Base-by-base conservation (phyloP, 1,140 invertebrate species). In the Zaprionus tsacasi region DNA sequence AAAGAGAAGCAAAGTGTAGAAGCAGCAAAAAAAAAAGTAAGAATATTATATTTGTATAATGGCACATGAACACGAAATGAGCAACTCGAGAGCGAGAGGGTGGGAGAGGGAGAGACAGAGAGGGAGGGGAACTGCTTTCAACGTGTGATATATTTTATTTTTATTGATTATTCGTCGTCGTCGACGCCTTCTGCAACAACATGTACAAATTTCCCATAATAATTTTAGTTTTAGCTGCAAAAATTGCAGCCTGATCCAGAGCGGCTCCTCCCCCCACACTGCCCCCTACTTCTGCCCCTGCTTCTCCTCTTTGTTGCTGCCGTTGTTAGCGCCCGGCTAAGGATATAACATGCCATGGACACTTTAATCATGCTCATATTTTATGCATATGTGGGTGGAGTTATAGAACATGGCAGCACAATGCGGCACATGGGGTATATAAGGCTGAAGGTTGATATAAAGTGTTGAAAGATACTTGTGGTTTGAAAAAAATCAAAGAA, bases 11-110 rank as follows among this genome's bases (percentile, higher is more conserved):
- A 45, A 60, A 50, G 68, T 43, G 48, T 48, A 45, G 27, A 30
- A 30, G 27, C 1, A 30, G 52, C 35, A 63, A 61, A 40, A 58
- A 63, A 63, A 50, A 66, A 65, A 60, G 61, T 66, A 81, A 73
- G 83, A 88, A 88, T 88, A 88, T 88, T 87, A 87, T 88, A 89
- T 87, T 88, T 88, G 83, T 88, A 88, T 88, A 88, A 88, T 88
- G 80, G 83, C 85, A 89, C 85, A 88, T 88, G 80, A 88, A 88
- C 83, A 88, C 83, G 83, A 88, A 88, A 89, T 88, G 83, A 88
- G 78, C 85, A 88, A 55, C 81, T 56, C 38, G 60, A 50, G 5
- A 60, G 40, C 27, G 70, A 60, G 52, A 59, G 43, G 59, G 59
- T 30, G 15, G 13, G 61, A 21, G 5, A 30, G 59, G 1, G 30